Evolutionary conservation across 2,797 vertebrate genomes (phyloP).

Genomic region (Brachyalestes nurse): DNA sequence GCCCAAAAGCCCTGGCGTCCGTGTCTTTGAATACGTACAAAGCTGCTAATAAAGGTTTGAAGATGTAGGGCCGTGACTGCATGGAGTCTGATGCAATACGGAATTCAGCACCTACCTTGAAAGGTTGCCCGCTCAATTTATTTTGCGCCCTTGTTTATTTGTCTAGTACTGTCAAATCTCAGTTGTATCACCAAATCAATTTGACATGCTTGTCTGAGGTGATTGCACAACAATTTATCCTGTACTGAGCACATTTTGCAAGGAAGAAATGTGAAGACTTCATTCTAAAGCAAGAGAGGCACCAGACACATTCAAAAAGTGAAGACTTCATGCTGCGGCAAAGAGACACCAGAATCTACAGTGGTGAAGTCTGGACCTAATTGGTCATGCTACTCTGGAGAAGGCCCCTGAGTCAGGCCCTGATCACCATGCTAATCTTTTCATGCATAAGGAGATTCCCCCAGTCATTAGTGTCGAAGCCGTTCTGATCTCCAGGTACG

Average conservation of each 20-base stretch:
- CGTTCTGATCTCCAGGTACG: conserved; percentile 37
- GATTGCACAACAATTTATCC: neutral
- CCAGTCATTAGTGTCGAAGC: conserved; percentile 37
- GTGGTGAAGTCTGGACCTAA: conserved; percentile 24
- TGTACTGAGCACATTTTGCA: conserved; percentile 12
- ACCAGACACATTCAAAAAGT: neutral
- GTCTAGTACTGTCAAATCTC: conserved; percentile 17
- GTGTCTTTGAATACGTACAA: neutral
- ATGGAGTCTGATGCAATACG: neutral
- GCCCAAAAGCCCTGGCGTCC: conserved; percentile 4
- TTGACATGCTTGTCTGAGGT: conserved; percentile 12
- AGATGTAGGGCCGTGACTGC: conserved; percentile 5
- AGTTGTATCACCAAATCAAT: conserved; percentile 20
- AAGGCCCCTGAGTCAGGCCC: conserved; percentile 12
- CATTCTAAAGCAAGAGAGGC: neutral
- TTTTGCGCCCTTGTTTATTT: conserved; percentile 14
- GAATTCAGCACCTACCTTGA: neutral
- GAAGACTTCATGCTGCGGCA: neutral
- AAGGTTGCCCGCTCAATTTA: conserved; percentile 17
- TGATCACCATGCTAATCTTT: conserved; percentile 49
- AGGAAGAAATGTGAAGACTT: conserved; percentile 19
- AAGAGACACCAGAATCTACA: conserved; percentile 4
- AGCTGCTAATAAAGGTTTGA: conserved; percentile 2
- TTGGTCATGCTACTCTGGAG: conserved; percentile 43
- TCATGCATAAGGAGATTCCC: conserved; percentile 36